These are phyloP conservation scores for Aspidiotus rigidus DNA, from an alignment of 2,888 invertebrate genomes.

Conservation along the genomic window DNA sequence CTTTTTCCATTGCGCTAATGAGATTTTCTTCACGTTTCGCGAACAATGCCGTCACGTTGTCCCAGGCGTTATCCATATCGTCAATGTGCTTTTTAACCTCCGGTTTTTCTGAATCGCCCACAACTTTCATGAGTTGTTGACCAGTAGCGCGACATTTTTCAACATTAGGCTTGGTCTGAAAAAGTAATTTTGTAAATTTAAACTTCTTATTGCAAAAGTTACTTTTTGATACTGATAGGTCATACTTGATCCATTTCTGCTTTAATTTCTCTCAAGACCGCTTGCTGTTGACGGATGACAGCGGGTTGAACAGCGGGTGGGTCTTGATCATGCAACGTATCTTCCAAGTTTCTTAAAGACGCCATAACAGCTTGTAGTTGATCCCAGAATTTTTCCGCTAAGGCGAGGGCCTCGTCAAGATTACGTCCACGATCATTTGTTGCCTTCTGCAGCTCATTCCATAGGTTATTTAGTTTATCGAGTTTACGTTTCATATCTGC, in stretches of 20 bases:
- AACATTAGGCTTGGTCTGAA: constrained; percentile 80
- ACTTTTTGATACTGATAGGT: background rate
- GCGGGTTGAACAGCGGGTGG: constrained; percentile 89
- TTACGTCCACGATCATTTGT: constrained; percentile 72
- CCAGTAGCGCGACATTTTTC: constrained; percentile 88
- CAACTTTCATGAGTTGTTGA: constrained; percentile 81
- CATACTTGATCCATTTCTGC: constrained; percentile 46
- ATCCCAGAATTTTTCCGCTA: constrained; percentile 93
- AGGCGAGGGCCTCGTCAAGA: constrained; percentile 74
- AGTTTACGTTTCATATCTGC: constrained; percentile 83
- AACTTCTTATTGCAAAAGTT: background rate
- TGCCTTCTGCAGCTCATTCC: constrained; percentile 86
- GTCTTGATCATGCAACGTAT: constrained; percentile 76
- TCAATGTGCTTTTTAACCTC: constrained; percentile 97
- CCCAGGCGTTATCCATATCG: constrained; percentile 88
- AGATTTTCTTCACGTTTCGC: constrained; percentile 86
- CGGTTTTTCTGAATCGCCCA: constrained; percentile 93
- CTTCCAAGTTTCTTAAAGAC: constrained; percentile 79
- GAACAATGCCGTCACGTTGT: constrained; percentile 84
- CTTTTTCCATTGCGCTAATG: constrained; percentile 94
- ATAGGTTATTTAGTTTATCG: constrained; percentile 78
- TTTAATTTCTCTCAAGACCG: constrained; percentile 44
- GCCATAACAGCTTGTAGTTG: constrained; percentile 83
- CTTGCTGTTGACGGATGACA: constrained; percentile 85
- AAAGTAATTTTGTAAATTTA: background rate